Base-by-base conservation (phyloP, 2,113 vertebrate species). In the Danionella cerebrum region DNA sequence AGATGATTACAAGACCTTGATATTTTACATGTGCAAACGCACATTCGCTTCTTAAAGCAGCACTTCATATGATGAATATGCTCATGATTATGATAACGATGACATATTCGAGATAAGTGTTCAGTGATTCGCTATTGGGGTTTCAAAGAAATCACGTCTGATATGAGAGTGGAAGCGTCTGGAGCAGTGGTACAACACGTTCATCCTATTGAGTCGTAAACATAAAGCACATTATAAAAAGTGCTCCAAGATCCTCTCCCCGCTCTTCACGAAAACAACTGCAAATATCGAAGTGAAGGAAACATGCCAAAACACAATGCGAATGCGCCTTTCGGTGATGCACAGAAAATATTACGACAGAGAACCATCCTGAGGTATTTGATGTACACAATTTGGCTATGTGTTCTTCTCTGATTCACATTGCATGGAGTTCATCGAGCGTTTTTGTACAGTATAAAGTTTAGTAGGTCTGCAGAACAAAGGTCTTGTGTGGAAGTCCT, bases 11-110 rank as follows among this genome's bases (percentile, higher is more conserved):
- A 73, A 66, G 66, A 70, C 65, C 65, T 74, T 76, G 71, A 76
- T 79, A 81, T 85, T 85, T 84, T 87, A 87, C 82, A 87, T 86
- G 84, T 90, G 87, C 84, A 85, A 86, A 89, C 84, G 82, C 83
- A 85, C 75, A 78, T 82, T 78, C 83, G 84, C 84, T 86, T 82
- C 79, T 75, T 71, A 81, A 84, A 86, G 86, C 85, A 88, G 84
- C 84, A 84, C 82, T 87, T 87, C 78, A 73, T 77, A 69, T 80
- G 78, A 83, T 85, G 82, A 79, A 82, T 80, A 84, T 86, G 79
- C 83, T 83, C 63, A 74, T 77, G 69, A 81, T 70, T 48, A 73
- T 67, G 78, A 84, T 77, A 79, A 84, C 80, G 79, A 81, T 80
- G 79, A 71, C 79, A 63, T 44, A 84, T 71, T 78, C 84, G 65